Conservation (phyloP, 2,888 invertebrate species). For the Melanchra persicariae region DNA sequence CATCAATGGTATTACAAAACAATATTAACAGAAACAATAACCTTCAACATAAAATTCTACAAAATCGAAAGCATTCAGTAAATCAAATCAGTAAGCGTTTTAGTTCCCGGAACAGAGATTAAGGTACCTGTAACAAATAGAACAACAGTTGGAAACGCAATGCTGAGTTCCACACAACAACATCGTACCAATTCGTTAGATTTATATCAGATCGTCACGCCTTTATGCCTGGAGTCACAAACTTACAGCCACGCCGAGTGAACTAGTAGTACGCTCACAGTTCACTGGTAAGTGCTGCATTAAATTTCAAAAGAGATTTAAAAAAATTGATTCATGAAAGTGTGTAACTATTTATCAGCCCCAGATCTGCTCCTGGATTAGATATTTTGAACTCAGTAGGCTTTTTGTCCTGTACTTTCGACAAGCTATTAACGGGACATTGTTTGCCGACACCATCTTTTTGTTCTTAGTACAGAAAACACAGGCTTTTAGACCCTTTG, state of each 20-base stretch:
- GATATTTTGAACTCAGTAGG: background rate
- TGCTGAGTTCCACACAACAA: slow-evolving; percentile 20
- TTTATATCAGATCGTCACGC: slow-evolving; percentile 44
- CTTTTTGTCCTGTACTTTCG: background rate
- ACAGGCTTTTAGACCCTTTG: too few relatives aligned
- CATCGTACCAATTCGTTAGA: slow-evolving; percentile 47
- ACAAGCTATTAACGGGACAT: background rate
- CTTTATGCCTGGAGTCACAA: slow-evolving; percentile 32
- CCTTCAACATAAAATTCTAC: background rate
- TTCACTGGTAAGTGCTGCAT: background rate
- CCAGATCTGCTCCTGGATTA: background rate
- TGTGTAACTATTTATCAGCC: background rate
- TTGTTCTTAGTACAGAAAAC: background rate
- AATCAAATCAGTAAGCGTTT: slow-evolving; percentile 37
- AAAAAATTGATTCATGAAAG: background rate
- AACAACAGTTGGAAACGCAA: slow-evolving; percentile 39
- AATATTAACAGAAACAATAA: background rate
- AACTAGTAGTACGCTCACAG: slow-evolving; percentile 4
- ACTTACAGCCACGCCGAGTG: background rate
- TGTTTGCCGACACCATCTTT: background rate
- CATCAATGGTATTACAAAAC: background rate
- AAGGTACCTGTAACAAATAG: slow-evolving; percentile 29
- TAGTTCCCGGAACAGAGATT: slow-evolving; percentile 9
- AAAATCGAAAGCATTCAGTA: slow-evolving; percentile 17
- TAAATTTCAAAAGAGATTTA: slow-evolving; percentile 6